Evolutionary conservation across 2,113 vertebrate species (phyloP).

Genomic region (Anolis sagrei): DNA sequence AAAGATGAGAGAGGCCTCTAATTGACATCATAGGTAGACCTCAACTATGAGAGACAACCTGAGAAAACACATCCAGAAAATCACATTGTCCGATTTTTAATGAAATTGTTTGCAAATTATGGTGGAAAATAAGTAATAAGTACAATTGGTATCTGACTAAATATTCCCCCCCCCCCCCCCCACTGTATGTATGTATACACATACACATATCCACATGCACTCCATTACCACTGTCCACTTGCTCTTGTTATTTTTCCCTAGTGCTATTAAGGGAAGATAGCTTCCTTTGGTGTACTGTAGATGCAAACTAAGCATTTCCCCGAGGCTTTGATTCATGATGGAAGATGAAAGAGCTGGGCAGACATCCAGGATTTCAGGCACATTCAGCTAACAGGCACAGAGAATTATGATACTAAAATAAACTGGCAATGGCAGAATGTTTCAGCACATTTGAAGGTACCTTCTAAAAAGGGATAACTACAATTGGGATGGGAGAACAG

Average conservation of each 20-base stretch:
- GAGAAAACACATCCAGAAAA: too few species aligned
- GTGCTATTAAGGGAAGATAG: background rate
- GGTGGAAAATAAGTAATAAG: too few species aligned
- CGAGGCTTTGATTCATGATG: background rate
- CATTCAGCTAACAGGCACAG: background rate
- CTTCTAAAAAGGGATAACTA: too few species aligned
- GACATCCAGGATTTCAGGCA: background rate
- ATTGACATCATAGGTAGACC: too few species aligned
- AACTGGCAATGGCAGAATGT: slow-evolving; percentile 3
- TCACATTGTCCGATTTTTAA: too few species aligned
- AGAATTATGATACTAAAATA: background rate
- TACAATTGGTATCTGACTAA: too few species aligned
- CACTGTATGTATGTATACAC: too few species aligned
- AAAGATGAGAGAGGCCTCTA: too few species aligned
- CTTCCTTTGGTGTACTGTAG: background rate
- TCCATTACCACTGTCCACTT: background rate
- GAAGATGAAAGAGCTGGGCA: background rate
- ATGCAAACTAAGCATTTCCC: background rate
- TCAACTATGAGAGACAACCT: too few species aligned
- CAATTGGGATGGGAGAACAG: background rate
- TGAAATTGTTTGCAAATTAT: too few species aligned
- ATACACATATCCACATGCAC: too few species aligned
- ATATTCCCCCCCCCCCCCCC: too few species aligned
- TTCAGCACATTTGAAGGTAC: background rate
- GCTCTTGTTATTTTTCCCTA: background rate